A percentile compares a stretch with the other conserved stretches of the same genome.
Conservation (phyloP, 2,797 vertebrate genomes). For the Peromyscus attwateri region DNA sequence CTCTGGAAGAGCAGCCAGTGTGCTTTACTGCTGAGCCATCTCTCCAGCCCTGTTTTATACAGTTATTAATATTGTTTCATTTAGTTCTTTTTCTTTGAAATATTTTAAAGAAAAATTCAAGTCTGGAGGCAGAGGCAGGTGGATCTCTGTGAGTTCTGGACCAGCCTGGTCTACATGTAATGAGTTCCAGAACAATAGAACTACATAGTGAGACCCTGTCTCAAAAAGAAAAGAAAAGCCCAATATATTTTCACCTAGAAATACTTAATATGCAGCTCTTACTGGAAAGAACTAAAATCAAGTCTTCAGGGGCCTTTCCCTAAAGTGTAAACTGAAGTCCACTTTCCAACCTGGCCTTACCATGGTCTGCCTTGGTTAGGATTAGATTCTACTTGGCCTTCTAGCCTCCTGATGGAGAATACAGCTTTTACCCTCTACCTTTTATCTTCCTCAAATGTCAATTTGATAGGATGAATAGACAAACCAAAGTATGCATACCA, state of each 20-base stretch:
- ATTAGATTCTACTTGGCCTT: slow-evolving; percentile 15
- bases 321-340: slow-evolving; percentile 36
- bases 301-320: neutral
- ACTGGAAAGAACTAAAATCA: neutral
- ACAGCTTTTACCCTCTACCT: neutral
- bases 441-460: slow-evolving; percentile 49
- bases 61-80: slow-evolving; percentile 12
- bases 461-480: neutral
- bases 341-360: neutral
- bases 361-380: neutral
- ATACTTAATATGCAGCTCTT: slow-evolving; percentile 28
- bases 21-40: no score
- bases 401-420: neutral
- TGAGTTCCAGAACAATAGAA: neutral
- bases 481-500: neutral
- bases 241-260: slow-evolving; percentile 10
- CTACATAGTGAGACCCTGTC: neutral
- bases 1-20: no score
- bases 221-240: neutral
- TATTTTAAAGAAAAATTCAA: slow-evolving; percentile 67
- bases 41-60: neutral
- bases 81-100: slow-evolving; percentile 1
- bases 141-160: neutral
- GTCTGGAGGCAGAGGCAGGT: neutral
- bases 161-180: neutral